Evolutionary conservation across 2,797 vertebrate genomes (phyloP).

Genomic region (Oreortyx pictus): DNA sequence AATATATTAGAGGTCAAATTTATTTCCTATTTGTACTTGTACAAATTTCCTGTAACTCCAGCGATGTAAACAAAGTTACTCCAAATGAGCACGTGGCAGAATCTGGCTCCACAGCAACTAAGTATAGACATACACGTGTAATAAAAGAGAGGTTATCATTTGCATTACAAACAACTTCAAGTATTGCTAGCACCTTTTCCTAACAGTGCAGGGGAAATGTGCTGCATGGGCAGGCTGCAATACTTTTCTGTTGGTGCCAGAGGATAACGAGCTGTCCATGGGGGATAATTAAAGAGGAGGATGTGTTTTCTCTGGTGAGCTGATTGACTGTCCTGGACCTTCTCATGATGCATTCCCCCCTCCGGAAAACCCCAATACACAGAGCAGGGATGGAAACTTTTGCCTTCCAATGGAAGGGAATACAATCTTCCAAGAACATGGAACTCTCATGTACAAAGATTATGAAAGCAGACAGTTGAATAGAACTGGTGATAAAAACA

Average conservation of each 20-base stretch:
- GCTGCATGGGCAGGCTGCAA: neutral
- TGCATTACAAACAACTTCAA: neutral
- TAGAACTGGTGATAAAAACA: neutral
- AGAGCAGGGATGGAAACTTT: neutral
- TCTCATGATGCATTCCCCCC: neutral
- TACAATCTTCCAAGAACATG: neutral
- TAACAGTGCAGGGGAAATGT: neutral
- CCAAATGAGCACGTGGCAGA: neutral
- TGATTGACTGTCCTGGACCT: neutral
- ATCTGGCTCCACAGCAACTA: neutral
- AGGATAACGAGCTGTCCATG: neutral
- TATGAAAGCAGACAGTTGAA: neutral
- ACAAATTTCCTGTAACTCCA: neutral
- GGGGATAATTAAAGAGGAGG: neutral
- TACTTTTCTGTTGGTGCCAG: neutral
- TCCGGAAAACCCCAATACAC: neutral
- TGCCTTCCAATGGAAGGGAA: neutral
- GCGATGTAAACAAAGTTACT: neutral
- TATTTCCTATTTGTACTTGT: neutral
- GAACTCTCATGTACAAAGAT: neutral
- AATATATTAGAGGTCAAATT: conserved; percentile 12
- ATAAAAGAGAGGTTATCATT: neutral
- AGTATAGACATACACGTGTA: neutral
- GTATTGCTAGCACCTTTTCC: neutral
- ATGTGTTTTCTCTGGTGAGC: neutral